phyloP scores from a whole-genome alignment of 2,797 vertebrate species.

The Hafferia zeledoni region DNA sequence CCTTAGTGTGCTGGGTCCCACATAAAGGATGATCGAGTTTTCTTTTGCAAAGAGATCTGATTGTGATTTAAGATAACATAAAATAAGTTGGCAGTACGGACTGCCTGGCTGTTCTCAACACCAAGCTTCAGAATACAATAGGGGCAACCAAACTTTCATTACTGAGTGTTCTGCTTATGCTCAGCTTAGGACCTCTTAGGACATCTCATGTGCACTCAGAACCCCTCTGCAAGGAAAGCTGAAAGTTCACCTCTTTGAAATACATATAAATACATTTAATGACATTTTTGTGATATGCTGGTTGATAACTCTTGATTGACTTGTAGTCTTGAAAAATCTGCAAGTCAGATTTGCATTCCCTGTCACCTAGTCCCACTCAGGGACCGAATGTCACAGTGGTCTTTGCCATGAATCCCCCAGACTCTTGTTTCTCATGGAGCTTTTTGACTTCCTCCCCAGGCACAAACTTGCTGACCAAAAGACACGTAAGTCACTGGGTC shows the following conservation, averaged over 20 bases:
- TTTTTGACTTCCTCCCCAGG: conserved; percentile 69
- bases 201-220: not conserved
- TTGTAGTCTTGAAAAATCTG: not conserved
- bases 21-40: accelerated
- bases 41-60: not conserved
- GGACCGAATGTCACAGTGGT: not conserved
- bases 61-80: not conserved
- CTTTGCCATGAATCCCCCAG: not conserved
- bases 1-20: accelerated
- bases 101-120: not conserved
- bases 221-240: not conserved
- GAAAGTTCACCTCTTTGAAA: not conserved
- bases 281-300: not conserved
- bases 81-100: not conserved
- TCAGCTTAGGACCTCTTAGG: not conserved
- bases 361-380: accelerated
- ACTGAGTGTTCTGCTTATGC: not conserved
- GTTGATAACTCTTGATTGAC: not conserved
- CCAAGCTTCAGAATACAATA: not conserved
- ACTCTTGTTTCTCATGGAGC: not conserved
- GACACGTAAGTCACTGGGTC: conserved; percentile 90
- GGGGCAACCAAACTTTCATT: not conserved
- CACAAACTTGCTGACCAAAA: conserved; percentile 96
- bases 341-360: not conserved
- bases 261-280: not conserved